Base-by-base conservation (phyloP, 2,113 vertebrate genomes). In the Bubo blakistoni region DNA sequence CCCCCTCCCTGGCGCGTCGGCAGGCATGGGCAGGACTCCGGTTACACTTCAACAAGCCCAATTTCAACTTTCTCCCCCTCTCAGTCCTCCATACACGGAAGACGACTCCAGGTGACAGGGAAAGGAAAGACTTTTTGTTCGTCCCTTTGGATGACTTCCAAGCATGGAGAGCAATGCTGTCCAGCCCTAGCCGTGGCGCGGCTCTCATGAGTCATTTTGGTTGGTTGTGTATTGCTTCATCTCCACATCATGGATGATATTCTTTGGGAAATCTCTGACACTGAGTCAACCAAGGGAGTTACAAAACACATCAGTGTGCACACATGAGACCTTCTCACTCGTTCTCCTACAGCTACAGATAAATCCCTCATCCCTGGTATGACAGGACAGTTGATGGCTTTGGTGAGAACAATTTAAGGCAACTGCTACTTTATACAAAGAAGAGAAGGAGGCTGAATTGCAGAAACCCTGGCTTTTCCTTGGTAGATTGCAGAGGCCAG, bases 351-450 rank as follows among this genome's bases (percentile, higher is more conserved):
- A 94, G 82, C 85, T 97, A 94, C 66, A 94, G 86, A 86, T 67
- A 94, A 93, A 91, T 88, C 87, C 86, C 78, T 89, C 94, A 91
- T 97, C 95, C 85, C 82, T 82, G 93, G 95, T 92, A 89, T 25
- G 62, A 88, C 94, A 94, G 90, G 74, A 91, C 82, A 92, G 88
- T 92, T 86, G 94, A 95, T 94, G 94, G 80, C 91, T 96, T 96
- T 93, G 94, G 94, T 94, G 91, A 96, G 95, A 96, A 96, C 84
- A 94, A 93, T 85, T 96, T 97, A 97, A 97, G 96, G 97, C 96
- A 97, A 97, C 86, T 94, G 95, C 90, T 96, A 82, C 80, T 97
- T 97, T 93, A 94, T 69, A 96, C 59, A 89, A 96, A 96, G 78
- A 92, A 96, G 88, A 94, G 73, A 79, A 90, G 92, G 81, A 96